Conservation (phyloP, 2,797 vertebrate species). For the Sphenopsis melanotis region DNA sequence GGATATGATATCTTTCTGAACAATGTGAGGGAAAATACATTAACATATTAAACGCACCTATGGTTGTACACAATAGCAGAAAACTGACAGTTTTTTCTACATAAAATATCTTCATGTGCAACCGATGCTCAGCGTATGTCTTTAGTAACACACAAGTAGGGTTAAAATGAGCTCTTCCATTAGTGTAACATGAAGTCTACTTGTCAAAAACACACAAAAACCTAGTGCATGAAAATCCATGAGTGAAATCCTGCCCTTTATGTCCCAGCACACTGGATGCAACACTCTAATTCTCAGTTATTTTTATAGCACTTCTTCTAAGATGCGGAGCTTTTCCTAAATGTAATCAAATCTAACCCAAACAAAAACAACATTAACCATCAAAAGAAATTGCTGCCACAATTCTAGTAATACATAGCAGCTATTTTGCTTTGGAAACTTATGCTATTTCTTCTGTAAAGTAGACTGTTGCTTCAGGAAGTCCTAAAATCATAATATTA, state of each 20-base stretch:
- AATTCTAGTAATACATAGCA: background rate
- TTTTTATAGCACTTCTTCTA: background rate
- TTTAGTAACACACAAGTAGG: background rate
- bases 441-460: background rate
- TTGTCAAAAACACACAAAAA: background rate
- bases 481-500: background rate
- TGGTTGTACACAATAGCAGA: background rate
- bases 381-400: background rate
- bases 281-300: background rate
- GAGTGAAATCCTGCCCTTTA: background rate
- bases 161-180: background rate
- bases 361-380: background rate
- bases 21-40: background rate
- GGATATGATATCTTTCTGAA: background rate
- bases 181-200: background rate
- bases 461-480: background rate
- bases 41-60: background rate
- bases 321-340: background rate
- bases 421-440: background rate
- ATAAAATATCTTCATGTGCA: background rate
- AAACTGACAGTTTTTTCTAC: background rate
- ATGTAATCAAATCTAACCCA: background rate
- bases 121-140: background rate
- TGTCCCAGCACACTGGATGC: background rate
- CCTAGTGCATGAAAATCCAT: background rate